Percentiles rank a stretch among this genome's conserved stretches.
Conservation (phyloP, 2,113 vertebrate species). For the Phylloscopus trochilus region DNA sequence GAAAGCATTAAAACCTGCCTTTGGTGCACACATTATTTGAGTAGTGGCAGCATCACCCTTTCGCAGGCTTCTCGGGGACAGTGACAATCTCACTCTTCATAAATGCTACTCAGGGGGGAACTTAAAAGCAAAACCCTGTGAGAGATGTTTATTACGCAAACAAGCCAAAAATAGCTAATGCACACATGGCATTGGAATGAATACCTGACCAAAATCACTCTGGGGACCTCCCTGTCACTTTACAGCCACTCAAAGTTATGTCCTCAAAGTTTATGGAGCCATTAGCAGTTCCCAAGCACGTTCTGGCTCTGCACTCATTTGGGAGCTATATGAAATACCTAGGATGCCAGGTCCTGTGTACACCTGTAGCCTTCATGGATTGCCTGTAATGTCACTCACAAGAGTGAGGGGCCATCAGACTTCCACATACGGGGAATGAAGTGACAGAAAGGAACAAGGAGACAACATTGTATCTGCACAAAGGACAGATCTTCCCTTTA, state of each 20-base stretch:
- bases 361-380: background rate
- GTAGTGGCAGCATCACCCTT: background rate
- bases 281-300: fast-evolving
- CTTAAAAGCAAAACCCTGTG: background rate
- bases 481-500: background rate
- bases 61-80: background rate
- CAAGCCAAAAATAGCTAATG: background rate
- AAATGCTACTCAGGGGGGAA: background rate
- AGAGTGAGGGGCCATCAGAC: background rate
- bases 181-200: background rate
- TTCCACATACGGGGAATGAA: fast-evolving
- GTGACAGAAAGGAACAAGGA: background rate
- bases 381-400: background rate
- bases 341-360: fast-evolving
- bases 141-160: background rate
- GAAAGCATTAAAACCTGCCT: background rate
- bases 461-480: fast-evolving
- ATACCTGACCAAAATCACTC: background rate
- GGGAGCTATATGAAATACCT: background rate
- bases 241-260: background rate
- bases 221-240: background rate
- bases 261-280: background rate
- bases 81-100: background rate
- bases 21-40: background rate
- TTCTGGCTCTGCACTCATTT: background rate